Evolutionary conservation across 2,797 vertebrate species (phyloP), one percentile per base, ranked within the genome.

Genomic region (Garrulus glandarius): DNA sequence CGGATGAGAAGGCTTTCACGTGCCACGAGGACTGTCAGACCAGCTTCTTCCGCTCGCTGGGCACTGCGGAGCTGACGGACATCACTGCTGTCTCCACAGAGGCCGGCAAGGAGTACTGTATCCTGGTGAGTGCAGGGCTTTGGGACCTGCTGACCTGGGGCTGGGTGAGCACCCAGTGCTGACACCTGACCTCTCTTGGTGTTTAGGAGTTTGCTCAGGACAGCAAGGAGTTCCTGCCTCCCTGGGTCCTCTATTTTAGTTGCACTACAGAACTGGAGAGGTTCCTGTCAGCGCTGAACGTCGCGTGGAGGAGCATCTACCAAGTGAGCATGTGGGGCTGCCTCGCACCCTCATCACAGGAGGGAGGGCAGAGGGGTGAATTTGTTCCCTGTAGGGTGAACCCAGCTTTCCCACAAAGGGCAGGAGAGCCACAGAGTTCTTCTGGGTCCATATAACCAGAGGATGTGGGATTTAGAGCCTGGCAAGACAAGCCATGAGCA

Each of bases 11-110:
- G 96, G 97, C 98, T 94, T 98, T 99, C 93, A 99, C 99, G 0
- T 99, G 99, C 96, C 99, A 99, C 0, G 99, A 99, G 98, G 99
- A 99, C 88, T 99, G 99, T 95, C 99, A 99, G 98, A 99, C 99
- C 16, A 99, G 99, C 97, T 99, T 99, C 97, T 99, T 99, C 97
- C 99, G 99, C 83, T 99, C 99, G 0, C 98, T 99, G 82, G 99
- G 99, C 94, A 97, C 97, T 0, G 97, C 93, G 3, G 98, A 98
- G 43, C 97, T 99, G 92, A 98, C 95, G 0, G 98, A 99, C 21
- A 19, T 99, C 95, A 97, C 96, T 1, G 91, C 98, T 0, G 74
- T 99, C 80, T 98, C 98, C 84, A 91, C 98, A 0, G 98, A 99
- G 91, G 95, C 98, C 0, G 89, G 98, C 92, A 98, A 98, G 97